Percentiles rank a stretch among this genome's conserved stretches.
These are phyloP conservation scores for Tachina fera DNA, from an alignment of 2,888 invertebrate genomes.

Conservation along the genomic window DNA sequence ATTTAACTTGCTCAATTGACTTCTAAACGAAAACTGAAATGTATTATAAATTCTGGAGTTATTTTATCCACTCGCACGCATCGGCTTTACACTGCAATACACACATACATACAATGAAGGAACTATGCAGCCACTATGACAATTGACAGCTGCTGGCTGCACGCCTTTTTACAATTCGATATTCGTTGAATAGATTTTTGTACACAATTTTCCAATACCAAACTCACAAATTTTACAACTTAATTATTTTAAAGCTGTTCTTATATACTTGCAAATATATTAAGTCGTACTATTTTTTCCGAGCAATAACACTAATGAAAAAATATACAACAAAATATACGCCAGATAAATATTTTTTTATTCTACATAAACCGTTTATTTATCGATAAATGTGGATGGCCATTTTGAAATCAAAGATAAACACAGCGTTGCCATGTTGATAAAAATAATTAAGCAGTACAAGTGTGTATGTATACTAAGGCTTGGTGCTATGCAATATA, in stretches of 20 bases:
- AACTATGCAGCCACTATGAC: slow-evolving; percentile 60
- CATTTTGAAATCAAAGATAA: slow-evolving; percentile 63
- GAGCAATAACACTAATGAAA: slow-evolving; percentile 3
- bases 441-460: background rate
- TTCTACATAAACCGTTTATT: slow-evolving; percentile 66
- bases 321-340: slow-evolving; percentile 36
- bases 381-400: slow-evolving; percentile 67
- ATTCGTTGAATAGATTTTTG: slow-evolving; percentile 25
- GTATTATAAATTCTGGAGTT: slow-evolving; percentile 47
- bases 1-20: slow-evolving; percentile 37
- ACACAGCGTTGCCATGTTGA: slow-evolving; percentile 11
- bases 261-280: slow-evolving; percentile 9
- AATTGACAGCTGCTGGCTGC: slow-evolving; percentile 68
- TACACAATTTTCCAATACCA: background rate
- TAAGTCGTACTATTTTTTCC: slow-evolving; percentile 30
- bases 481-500: background rate
- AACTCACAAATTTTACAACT: slow-evolving; percentile 8
- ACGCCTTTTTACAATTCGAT: slow-evolving; percentile 59
- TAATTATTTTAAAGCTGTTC: background rate
- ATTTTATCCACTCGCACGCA: slow-evolving; percentile 43
- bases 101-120: background rate
- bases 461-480: background rate
- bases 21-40: slow-evolving; percentile 55
- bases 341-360: slow-evolving; percentile 31
- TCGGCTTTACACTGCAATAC: slow-evolving; percentile 2